These are phyloP conservation scores for Hyposoter dolosus DNA, from an alignment of 2,888 invertebrate genomes.

Conservation along the genomic window DNA sequence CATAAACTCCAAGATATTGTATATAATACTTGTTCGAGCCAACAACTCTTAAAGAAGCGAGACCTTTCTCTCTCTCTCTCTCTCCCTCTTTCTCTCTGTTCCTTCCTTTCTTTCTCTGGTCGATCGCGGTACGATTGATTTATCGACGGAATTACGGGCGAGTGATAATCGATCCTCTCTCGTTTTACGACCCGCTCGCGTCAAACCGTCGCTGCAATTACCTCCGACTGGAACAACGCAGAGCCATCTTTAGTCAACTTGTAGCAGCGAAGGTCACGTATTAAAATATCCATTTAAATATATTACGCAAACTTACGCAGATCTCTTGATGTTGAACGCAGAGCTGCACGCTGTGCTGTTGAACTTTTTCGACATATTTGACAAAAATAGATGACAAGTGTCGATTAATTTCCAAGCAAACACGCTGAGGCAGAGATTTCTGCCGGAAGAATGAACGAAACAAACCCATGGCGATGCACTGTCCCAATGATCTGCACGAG, in stretches of 20 bases:
- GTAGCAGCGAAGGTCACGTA: conserved; percentile 15
- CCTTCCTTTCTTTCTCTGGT: conserved; percentile 8
- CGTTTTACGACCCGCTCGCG: conserved; percentile 72
- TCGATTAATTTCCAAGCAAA: not conserved
- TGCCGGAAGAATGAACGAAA: not conserved
- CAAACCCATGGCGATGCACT: not conserved
- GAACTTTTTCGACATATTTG: too few relatives aligned
- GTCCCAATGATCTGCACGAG: not conserved
- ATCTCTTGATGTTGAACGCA: not conserved
- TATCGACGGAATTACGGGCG: conserved; percentile 69
- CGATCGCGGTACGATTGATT: conserved; percentile 70
- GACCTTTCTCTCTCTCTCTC: conserved; percentile 5
- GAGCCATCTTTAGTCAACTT: conserved; percentile 42
- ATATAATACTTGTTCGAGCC: conserved; percentile 34
- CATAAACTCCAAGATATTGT: conserved; percentile 12
- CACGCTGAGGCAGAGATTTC: not conserved
- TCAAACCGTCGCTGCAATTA: conserved; percentile 67
- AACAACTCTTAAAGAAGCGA: conserved; percentile 52
- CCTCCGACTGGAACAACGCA: conserved; percentile 59
- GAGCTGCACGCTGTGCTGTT: too few relatives aligned
- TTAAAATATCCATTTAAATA: conserved; percentile 1
- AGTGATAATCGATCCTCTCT: conserved; percentile 72
- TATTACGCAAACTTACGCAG: not conserved
- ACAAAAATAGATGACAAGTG: not conserved
- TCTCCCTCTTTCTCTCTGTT: conserved; percentile 6